These are phyloP conservation scores for Ophion costatus DNA, from an alignment of 2,888 invertebrate genomes.

Conservation along the genomic window DNA sequence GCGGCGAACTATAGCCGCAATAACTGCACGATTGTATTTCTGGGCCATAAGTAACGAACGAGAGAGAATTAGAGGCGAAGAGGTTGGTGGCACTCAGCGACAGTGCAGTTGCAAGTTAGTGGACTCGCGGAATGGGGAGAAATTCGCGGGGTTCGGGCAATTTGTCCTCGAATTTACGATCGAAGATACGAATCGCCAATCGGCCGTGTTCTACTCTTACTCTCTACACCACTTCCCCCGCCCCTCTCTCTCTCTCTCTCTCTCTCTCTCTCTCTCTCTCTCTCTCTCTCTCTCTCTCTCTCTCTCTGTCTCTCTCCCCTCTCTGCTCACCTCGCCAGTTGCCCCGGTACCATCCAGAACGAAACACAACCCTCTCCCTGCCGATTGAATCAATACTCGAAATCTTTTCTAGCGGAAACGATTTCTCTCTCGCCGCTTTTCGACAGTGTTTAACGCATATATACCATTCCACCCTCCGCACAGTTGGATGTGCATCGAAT, in stretches of 20 bases:
- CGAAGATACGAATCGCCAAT: slow-evolving; percentile 69
- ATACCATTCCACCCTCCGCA: slow-evolving; percentile 27
- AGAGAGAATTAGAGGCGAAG: slow-evolving; percentile 58
- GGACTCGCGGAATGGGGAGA: slow-evolving; percentile 44
- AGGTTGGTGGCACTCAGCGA: slow-evolving; percentile 39
- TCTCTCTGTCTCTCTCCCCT: slow-evolving; percentile 25
- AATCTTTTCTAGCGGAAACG: slow-evolving; percentile 55
- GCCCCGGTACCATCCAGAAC: slow-evolving; percentile 48
- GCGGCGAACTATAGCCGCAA: slow-evolving; percentile 43
- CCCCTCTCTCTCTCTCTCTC: slow-evolving; percentile 19
- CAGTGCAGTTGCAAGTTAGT: slow-evolving; percentile 50
- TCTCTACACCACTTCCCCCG: slow-evolving; percentile 23
- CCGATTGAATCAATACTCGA: slow-evolving; percentile 61
- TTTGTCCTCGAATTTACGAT: slow-evolving; percentile 69
- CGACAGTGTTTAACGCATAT: slow-evolving; percentile 53
- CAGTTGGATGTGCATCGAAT: slow-evolving; percentile 28
- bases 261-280: slow-evolving; percentile 28
- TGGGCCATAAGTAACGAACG: slow-evolving; percentile 63
- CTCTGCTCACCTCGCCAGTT: neutral
- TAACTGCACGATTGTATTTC: slow-evolving; percentile 62
- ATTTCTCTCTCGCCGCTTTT: slow-evolving; percentile 33
- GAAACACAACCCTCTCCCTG: slow-evolving; percentile 13
- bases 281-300: slow-evolving; percentile 16
- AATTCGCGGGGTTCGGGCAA: slow-evolving; percentile 57
- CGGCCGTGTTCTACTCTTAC: slow-evolving; percentile 62